Evolutionary conservation across 2,888 invertebrate species (phyloP), one percentile per base, ranked within the genome.

Genomic region (Mesorhabditis spiculigera): DNA sequence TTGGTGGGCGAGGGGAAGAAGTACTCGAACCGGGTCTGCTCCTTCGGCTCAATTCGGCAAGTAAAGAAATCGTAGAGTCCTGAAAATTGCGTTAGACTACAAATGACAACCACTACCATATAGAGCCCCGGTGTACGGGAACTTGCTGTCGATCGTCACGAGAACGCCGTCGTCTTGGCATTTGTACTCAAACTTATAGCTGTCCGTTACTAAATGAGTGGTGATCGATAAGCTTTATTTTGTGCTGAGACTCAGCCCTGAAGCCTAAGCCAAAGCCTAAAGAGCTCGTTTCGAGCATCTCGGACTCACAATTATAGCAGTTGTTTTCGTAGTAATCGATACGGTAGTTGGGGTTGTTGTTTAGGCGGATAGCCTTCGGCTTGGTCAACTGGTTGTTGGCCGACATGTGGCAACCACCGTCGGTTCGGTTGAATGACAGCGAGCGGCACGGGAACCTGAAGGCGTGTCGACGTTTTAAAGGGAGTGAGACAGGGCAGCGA

Each of bases 321-420:
- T 84, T 85, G 73, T 83, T 86, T 72, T 86, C 86, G 68, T 86
- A 86, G 71, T 86, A 86, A 69, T 86, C 86, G 45, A 86, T 82
- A 5, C 86, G 71, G 74, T 76, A 86, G 72, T 86, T 86, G 10
- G 86, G 86, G 67, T 86, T 85, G 75, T 84, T 86, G 74, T 86
- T 86, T 67, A 86, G 73, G 5, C 80, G 77, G 68, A 86, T 81
- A 16, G 77, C 73, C 28, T 77, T 73, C 28, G 86, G 86, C 70
- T 82, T 82, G 69, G 83, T 85, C 44, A 86, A 77, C 69, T 84
- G 85, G 65, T 81, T 83, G 69, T 86, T 82, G 63, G 79, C 75
- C 6, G 84, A 84, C 67, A 86, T 69, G 65, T 82, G 81, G 73
- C 85, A 85, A 6, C 82, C 80, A 45, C 83, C 82, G 71, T 82